A percentile compares a stretch with the other conserved stretches of the same genome.
These are phyloP conservation scores for Pavo muticus DNA, from an alignment of 2,113 vertebrate genomes.

Conservation along the genomic window DNA sequence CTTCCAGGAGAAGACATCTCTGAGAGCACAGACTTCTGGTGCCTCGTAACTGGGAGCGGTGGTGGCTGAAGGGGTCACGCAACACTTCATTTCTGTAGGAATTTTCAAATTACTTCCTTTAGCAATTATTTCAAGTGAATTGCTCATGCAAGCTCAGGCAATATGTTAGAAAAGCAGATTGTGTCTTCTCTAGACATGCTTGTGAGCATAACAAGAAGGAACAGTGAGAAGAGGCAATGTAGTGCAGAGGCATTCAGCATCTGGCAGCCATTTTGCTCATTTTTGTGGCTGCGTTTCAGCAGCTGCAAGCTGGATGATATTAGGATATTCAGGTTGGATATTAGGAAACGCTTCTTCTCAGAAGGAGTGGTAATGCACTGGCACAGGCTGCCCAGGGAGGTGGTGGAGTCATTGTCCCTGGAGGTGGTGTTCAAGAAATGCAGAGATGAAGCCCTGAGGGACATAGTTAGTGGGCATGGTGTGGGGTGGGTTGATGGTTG, in stretches of 20 bases:
- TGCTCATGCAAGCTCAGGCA: neutral
- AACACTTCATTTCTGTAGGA: neutral
- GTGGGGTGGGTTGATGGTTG: no score
- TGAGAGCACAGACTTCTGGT: neutral
- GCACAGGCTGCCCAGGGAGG: no score
- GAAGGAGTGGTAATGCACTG: no score
- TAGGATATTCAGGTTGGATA: no score
- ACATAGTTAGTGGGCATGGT: no score
- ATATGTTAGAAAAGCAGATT: neutral
- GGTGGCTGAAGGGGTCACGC: neutral
- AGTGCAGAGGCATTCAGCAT: neutral
- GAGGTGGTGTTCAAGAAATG: no score
- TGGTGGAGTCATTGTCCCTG: no score
- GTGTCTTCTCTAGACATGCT: neutral
- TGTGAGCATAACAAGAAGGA: neutral
- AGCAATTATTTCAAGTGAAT: neutral
- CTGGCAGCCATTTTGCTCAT: neutral
- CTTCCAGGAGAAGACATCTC: neutral
- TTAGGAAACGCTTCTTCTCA: no score
- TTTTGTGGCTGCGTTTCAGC: no score
- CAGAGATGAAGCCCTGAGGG: no score
- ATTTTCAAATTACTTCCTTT: neutral
- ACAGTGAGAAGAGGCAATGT: neutral
- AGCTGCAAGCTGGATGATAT: no score
- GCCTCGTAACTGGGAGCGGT: neutral